Conservation (phyloP, 2,888 invertebrate genomes). For the Erynnis tages region DNA sequence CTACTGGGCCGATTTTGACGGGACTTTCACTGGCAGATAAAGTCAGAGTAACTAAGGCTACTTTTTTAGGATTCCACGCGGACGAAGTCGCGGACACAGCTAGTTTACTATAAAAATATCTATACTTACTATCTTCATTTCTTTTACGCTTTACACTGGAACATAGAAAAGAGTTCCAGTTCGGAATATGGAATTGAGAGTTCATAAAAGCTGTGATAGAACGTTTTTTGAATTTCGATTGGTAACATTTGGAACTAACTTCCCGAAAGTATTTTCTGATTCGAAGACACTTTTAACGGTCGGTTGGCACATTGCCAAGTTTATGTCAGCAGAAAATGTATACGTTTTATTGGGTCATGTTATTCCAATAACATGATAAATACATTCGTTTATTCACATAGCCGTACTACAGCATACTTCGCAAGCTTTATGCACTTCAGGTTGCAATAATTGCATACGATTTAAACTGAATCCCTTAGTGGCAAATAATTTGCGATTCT, state of each 20-base stretch:
- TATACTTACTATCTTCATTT: too few species aligned
- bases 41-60: too few species aligned
- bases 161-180: background rate
- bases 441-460: slow-evolving; percentile 9
- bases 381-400: slow-evolving; percentile 17
- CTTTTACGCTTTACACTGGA: background rate
- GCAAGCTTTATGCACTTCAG: background rate
- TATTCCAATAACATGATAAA: slow-evolving; percentile 21
- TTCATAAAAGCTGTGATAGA: slow-evolving; percentile 3
- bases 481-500: background rate
- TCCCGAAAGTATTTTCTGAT: slow-evolving; percentile 22
- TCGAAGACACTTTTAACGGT: slow-evolving; percentile 21
- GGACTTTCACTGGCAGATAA: too few species aligned
- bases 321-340: slow-evolving; percentile 28
- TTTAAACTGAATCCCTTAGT: background rate
- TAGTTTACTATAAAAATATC: too few species aligned
- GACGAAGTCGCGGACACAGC: too few species aligned
- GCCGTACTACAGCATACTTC: slow-evolving; percentile 11
- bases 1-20: too few species aligned
- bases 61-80: too few species aligned
- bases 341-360: slow-evolving; percentile 33
- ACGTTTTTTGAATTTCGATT: slow-evolving; percentile 17
- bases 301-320: slow-evolving; percentile 32
- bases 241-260: background rate
- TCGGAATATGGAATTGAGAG: background rate